Evolutionary conservation across 2,888 invertebrate genomes (phyloP), one percentile per base, ranked within the genome.

Genomic region (Zygaena filipendulae): DNA sequence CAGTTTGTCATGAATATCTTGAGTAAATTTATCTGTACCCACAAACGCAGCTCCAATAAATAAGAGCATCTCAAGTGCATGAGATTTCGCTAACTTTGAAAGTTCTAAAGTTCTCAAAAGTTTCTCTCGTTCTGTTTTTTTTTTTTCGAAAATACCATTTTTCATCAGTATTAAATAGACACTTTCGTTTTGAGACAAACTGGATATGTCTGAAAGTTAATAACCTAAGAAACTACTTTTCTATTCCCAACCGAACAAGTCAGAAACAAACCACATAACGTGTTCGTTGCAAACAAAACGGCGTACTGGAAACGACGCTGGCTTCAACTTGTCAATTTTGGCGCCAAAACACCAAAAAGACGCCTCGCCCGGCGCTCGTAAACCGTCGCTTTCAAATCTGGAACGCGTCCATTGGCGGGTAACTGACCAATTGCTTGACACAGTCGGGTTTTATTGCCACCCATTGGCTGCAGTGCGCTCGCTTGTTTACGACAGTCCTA

Each of bases 291-390:
- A n/a, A n/a, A n/a, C n/a, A n/a, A n/a, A n/a, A n/a, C n/a, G n/a
- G n/a, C n/a, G n/a, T n/a, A n/a, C n/a, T n/a, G n/a, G n/a, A n/a
- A n/a, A n/a, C n/a, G n/a, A n/a, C n/a, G n/a, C n/a, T 39, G 42
- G 45, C 50, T 49, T 56, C 55, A 60, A 59, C 49, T 59, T 69
- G 68, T 63, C 62, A 67, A 64, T 67, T 77, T 77, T 75, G 75
- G 74, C 75, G 77, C 75, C 75, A 74, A 75, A 77, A 77, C 62
- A 55, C 59, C 63, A 59, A 66, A 70, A 69, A 66, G 67, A 68
- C 63, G 66, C 60, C n/a, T n/a, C 67, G 66, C 60, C 62, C 59
- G 68, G 38, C 49, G 59, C 46, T 74, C 77, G 70, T 77, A 75
- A 77, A 75, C 72, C 67, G 75, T 60, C 71, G 67, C 59, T 67